Evolutionary conservation across 2,888 invertebrate genomes (phyloP).

Genomic region (Drosophila seclusa): DNA sequence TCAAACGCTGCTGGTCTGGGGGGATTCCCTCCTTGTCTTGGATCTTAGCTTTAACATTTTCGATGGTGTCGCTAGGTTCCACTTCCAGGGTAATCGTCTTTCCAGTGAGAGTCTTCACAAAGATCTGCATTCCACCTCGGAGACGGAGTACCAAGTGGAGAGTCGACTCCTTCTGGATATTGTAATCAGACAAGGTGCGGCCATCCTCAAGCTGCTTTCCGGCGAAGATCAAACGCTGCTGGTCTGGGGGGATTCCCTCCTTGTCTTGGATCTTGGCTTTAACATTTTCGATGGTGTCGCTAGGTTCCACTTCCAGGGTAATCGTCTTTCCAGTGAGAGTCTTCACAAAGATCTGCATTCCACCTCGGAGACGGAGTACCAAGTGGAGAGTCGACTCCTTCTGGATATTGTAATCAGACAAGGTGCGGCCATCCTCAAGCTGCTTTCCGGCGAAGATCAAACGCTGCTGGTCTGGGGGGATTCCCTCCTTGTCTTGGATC

Average conservation of each 20-base stretch:
- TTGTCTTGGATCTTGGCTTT: constrained; percentile 79
- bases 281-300: constrained; percentile 75
- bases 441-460: constrained; percentile 78
- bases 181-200: constrained; percentile 75
- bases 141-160: constrained; percentile 68
- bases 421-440: constrained; percentile 75
- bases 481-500: constrained; percentile 78
- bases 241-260: constrained; percentile 80
- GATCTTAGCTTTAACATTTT: too few relatives aligned
- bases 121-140: too few relatives aligned
- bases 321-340: constrained; percentile 61
- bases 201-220: constrained; percentile 78
- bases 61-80: rapidly evolving
- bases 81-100: too few relatives aligned
- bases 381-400: constrained; percentile 77
- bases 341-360: constrained; percentile 61
- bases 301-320: constrained; percentile 41
- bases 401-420: constrained; percentile 79
- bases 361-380: constrained; percentile 55
- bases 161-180: constrained; percentile 79
- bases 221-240: constrained; percentile 77
- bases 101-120: too few relatives aligned
- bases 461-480: constrained; percentile 80
- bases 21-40: too few relatives aligned
- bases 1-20: too few relatives aligned